Evolutionary conservation across 2,113 vertebrate genomes (phyloP).

Genomic region (Oostethus manadensis): DNA sequence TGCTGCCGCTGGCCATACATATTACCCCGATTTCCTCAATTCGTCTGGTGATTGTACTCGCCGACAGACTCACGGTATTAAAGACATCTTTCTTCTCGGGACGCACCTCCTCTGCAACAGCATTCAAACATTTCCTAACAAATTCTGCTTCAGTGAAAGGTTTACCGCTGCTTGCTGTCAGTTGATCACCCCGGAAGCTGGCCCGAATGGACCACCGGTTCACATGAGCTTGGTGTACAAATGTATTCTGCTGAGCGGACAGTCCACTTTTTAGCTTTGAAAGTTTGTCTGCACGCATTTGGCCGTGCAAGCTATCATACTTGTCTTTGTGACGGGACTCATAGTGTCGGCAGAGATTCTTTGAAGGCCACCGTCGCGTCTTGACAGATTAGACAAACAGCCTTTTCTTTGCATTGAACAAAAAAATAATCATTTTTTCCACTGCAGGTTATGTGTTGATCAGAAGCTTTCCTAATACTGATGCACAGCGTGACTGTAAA

Average conservation of each 20-base stretch:
- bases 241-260: no score
- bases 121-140: not conserved
- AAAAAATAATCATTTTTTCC: not conserved
- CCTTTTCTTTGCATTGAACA: not conserved
- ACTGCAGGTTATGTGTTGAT: not conserved
- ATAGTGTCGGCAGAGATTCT: constrained; percentile 30
- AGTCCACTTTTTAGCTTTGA: constrained; percentile 24
- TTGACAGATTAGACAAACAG: constrained; percentile 23
- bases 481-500: constrained; percentile 1
- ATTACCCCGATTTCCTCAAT: not conserved
- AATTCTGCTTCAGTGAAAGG: constrained; percentile 5
- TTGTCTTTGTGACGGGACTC: constrained; percentile 14
- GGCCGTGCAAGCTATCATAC: constrained; percentile 22
- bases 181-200: constrained; percentile 13
- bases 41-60: not conserved
- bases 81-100: constrained; percentile 15
- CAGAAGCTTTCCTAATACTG: constrained; percentile 19
- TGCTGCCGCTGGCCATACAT: not conserved
- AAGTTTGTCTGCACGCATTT: constrained; percentile 24
- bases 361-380: constrained; percentile 22
- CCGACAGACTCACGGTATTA: not conserved
- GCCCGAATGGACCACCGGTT: constrained; percentile 6
- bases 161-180: constrained; percentile 3
- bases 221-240: constrained; percentile 12
- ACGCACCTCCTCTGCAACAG: constrained; percentile 11